Evolutionary conservation across 2,888 invertebrate genomes (phyloP).

Genomic region (Lymantria monacha): DNA sequence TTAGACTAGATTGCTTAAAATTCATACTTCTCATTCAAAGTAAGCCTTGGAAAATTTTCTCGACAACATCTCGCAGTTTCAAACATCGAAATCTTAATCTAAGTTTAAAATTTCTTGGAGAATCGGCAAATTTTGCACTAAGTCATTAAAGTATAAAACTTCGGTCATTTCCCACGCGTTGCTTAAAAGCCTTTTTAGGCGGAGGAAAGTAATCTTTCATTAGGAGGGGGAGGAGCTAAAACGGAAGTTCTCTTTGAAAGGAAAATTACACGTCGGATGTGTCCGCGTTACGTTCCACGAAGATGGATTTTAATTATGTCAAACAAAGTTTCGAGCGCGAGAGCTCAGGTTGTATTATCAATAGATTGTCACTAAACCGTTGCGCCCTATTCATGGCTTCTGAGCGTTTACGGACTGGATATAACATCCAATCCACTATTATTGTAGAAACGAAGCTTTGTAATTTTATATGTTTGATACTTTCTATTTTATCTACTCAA

Average conservation of each 20-base stretch:
- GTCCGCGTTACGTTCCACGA: slow-evolving; percentile 61
- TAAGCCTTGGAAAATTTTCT: slow-evolving; percentile 59
- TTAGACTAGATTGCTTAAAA: slow-evolving; percentile 73
- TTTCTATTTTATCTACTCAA: too few relatives aligned
- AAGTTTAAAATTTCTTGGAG: slow-evolving; percentile 81
- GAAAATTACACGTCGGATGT: slow-evolving; percentile 80
- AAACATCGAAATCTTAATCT: slow-evolving; percentile 81
- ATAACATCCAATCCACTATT: too few relatives aligned
- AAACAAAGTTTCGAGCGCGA: slow-evolving; percentile 66
- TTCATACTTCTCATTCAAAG: slow-evolving; percentile 70
- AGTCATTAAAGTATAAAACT: slow-evolving; percentile 83
- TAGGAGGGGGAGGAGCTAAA: slow-evolving; percentile 78
- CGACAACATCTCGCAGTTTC: slow-evolving; percentile 73
- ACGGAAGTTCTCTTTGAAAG: slow-evolving; percentile 82
- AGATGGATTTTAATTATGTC: slow-evolving; percentile 82
- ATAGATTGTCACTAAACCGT: too few relatives aligned
- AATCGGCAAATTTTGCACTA: slow-evolving; percentile 82
- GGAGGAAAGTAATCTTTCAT: slow-evolving; percentile 82
- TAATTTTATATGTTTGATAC: too few relatives aligned
- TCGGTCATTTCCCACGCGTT: slow-evolving; percentile 80
- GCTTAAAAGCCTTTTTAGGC: slow-evolving; percentile 82
- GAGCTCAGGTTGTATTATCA: slow-evolving; percentile 39
- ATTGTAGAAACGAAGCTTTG: too few relatives aligned
- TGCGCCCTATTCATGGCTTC: too few relatives aligned
- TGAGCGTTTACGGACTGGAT: too few relatives aligned